Evolutionary conservation across 2,888 invertebrate species (phyloP).

Genomic region (Lumbricus terrestris): DNA sequence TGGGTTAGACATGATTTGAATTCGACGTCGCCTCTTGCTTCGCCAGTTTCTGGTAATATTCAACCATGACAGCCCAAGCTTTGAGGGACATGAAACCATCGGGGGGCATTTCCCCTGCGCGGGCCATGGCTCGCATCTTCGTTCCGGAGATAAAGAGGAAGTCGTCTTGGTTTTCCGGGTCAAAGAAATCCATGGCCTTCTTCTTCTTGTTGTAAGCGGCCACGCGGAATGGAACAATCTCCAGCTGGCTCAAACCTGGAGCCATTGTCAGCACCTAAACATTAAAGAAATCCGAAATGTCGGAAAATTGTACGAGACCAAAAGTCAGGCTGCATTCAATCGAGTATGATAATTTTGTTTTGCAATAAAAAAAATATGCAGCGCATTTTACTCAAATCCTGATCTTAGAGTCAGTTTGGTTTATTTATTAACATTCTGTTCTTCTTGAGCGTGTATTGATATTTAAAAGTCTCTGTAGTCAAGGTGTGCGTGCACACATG

Average conservation of each 20-base stretch:
- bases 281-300: not conserved
- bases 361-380: too few relatives aligned
- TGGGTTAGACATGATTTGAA: too few relatives aligned
- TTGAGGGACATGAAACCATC: slow-evolving; percentile 96
- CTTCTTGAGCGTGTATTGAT: too few relatives aligned
- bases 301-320: not conserved
- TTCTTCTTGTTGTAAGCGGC: slow-evolving; percentile 90
- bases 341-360: too few relatives aligned
- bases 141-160: slow-evolving; percentile 92
- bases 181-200: slow-evolving; percentile 89
- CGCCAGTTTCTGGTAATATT: slow-evolving; percentile 37
- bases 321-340: too few relatives aligned
- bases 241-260: slow-evolving; percentile 84
- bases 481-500: too few relatives aligned
- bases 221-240: slow-evolving; percentile 96
- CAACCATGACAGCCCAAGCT: slow-evolving; percentile 60
- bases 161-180: slow-evolving; percentile 82
- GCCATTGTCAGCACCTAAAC: slow-evolving; percentile 81
- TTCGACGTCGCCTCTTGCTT: not conserved
- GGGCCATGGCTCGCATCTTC: slow-evolving; percentile 79
- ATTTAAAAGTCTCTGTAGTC: too few relatives aligned
- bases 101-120: slow-evolving; percentile 82
- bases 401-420: too few relatives aligned
- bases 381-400: too few relatives aligned
- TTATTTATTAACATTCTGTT: too few relatives aligned